Conservation (phyloP, 1,140 invertebrate genomes). For the Gonioctena quinquepunctata region DNA sequence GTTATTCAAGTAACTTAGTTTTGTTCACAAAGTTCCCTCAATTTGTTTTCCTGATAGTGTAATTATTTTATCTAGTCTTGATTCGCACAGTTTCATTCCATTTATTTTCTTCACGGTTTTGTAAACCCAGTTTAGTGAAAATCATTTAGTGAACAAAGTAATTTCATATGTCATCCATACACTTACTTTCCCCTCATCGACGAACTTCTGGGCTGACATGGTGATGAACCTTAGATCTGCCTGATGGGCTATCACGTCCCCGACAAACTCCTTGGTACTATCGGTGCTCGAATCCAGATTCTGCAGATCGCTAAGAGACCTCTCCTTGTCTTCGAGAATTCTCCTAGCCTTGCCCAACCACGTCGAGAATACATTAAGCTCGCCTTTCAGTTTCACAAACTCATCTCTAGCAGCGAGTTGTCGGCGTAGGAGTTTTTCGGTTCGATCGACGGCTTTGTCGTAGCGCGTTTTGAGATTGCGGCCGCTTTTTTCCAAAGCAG, state of each 20-base stretch:
- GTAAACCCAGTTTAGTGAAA: too few species aligned
- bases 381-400: conserved; percentile 79
- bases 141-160: too few species aligned
- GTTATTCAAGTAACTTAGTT: too few species aligned
- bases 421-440: conserved; percentile 75
- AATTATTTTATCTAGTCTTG: too few species aligned
- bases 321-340: conserved; percentile 82
- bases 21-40: too few species aligned
- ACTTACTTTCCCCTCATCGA: conserved; percentile 89
- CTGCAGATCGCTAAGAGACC: conserved; percentile 79
- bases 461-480: conserved; percentile 82
- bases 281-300: conserved; percentile 73
- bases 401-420: conserved; percentile 84
- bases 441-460: conserved; percentile 78
- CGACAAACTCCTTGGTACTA: conserved; percentile 83
- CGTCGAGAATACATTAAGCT: conserved; percentile 77
- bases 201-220: conserved; percentile 92
- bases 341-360: conserved; percentile 84
- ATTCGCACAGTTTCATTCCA: too few species aligned
- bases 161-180: too few species aligned
- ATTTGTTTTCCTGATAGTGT: too few species aligned
- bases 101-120: too few species aligned
- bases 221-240: conserved; percentile 92
- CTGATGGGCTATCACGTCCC: conserved; percentile 92
- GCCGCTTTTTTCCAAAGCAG: conserved; percentile 83